Percentiles rank a stretch among this genome's conserved stretches.
These are phyloP conservation scores for Chironomus riparius DNA, from an alignment of 2,888 invertebrate species.

Conservation along the genomic window DNA sequence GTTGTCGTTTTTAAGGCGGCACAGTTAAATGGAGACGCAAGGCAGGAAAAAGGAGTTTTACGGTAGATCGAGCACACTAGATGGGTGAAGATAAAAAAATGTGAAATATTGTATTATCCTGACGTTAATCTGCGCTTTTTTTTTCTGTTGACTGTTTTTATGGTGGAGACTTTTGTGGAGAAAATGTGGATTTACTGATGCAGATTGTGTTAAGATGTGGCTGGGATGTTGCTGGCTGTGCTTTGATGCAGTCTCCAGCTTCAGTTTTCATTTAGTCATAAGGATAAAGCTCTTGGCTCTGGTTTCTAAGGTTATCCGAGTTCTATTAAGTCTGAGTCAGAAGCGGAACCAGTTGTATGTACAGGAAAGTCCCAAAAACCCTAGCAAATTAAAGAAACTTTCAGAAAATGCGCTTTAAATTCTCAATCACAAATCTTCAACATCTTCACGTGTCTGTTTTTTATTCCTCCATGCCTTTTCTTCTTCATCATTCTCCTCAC, in stretches of 20 bases:
- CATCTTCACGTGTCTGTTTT: not conserved
- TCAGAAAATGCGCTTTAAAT: too few relatives aligned
- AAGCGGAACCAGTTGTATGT: too few relatives aligned
- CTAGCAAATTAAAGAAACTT: too few relatives aligned
- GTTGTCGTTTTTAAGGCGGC: constrained; percentile 6
- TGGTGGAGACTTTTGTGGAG: too few relatives aligned
- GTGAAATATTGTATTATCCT: constrained; percentile 16
- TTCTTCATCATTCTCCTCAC: not conserved
- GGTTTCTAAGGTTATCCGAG: too few relatives aligned
- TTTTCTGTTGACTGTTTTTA: not conserved
- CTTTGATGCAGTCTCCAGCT: too few relatives aligned
- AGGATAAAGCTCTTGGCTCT: too few relatives aligned
- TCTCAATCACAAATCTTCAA: not conserved
- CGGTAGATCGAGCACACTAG: constrained; percentile 18
- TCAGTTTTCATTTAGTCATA: too few relatives aligned
- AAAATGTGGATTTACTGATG: not conserved
- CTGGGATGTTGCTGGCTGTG: too few relatives aligned
- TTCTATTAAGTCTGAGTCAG: too few relatives aligned
- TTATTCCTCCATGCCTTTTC: not conserved
- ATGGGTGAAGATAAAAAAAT: not conserved
- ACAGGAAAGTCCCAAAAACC: too few relatives aligned
- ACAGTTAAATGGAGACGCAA: not conserved
- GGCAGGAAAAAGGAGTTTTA: constrained; percentile 11
- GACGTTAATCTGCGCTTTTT: constrained; percentile 20
- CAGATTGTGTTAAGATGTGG: too few relatives aligned